phyloP scores from a whole-genome alignment of 35 echinoderm and acorn worm species.

The Chiridota heheva region DNA sequence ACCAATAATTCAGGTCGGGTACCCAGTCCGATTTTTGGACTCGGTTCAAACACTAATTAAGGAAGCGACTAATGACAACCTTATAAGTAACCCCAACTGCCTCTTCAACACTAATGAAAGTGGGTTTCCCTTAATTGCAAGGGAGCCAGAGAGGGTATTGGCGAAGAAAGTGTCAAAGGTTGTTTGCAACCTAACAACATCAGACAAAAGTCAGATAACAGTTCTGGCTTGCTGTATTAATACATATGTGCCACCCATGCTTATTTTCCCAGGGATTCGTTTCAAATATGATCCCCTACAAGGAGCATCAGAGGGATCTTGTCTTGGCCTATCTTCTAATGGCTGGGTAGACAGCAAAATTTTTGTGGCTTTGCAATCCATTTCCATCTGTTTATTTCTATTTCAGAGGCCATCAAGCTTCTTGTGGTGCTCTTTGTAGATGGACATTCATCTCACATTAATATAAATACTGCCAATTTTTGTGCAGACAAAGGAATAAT shows the following conservation, averaged over 20 bases:
- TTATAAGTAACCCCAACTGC: conserved; percentile 15
- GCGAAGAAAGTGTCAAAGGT: conserved; percentile 35
- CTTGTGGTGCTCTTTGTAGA: conserved; percentile 62
- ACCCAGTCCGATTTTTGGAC: too few species aligned
- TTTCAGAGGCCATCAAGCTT: too few species aligned
- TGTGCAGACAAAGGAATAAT: conserved; percentile 37
- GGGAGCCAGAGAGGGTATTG: conserved; percentile 46
- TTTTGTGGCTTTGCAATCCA: conserved; percentile 35
- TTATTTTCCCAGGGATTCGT: conserved; percentile 37
- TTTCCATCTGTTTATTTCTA: conserved; percentile 35
- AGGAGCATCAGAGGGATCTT: conserved; percentile 42
- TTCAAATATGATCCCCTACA: conserved; percentile 39
- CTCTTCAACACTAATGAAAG: conserved; percentile 66
- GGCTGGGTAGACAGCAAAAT: conserved; percentile 44
- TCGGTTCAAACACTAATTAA: too few species aligned
- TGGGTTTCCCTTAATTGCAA: conserved; percentile 49
- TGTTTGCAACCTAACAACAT: conserved; percentile 24
- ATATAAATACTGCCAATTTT: conserved; percentile 36
- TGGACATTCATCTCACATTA: conserved; percentile 46
- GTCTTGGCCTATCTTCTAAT: too few species aligned
- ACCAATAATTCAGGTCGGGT: too few species aligned
- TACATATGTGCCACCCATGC: conserved; percentile 38
- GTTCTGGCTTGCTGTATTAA: conserved; percentile 29
- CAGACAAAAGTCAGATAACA: conserved; percentile 46
- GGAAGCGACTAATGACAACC: too few species aligned